Conservation (phyloP, 2,797 vertebrate species). For the Vireo griseus region DNA sequence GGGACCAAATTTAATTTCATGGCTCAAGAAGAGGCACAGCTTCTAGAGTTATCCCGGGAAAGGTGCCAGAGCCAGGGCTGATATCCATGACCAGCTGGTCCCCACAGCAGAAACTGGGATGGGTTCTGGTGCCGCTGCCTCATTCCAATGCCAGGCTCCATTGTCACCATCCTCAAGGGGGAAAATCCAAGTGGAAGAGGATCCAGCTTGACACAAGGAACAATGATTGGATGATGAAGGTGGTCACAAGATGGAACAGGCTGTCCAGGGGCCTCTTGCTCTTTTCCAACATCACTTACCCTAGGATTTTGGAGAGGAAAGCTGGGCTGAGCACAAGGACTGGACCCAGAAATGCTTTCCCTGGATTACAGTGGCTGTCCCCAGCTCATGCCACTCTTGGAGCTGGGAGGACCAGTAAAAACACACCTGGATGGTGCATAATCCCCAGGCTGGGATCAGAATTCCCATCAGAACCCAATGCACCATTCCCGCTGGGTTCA, state of each 20-base stretch:
- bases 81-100: neutral
- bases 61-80: neutral
- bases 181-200: neutral
- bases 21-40: neutral
- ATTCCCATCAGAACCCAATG: neutral
- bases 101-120: neutral
- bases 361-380: neutral
- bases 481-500: fast-evolving
- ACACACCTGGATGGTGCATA: neutral
- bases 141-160: fast-evolving
- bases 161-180: neutral
- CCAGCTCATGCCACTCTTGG: neutral
- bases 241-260: fast-evolving
- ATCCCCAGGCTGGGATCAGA: neutral
- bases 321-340: neutral
- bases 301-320: neutral
- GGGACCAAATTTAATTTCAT: neutral
- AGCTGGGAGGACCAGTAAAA: neutral
- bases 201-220: neutral
- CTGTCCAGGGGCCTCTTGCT: neutral
- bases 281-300: neutral
- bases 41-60: neutral
- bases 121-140: neutral
- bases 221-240: neutral
- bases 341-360: neutral